Conservation (phyloP, 2,797 vertebrate genomes). For the Syndactyla subalaris region DNA sequence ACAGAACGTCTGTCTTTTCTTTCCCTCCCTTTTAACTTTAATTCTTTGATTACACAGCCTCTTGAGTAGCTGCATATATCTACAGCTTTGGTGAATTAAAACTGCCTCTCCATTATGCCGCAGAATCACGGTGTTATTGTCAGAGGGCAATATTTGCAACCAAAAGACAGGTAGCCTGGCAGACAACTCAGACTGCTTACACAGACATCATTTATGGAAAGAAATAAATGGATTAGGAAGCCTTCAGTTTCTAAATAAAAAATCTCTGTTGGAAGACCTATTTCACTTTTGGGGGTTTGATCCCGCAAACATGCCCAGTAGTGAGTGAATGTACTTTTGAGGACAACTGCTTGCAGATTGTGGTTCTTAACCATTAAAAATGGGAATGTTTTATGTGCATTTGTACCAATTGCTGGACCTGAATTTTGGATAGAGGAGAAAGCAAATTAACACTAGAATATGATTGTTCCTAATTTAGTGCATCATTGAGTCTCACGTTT, state of each 20-base stretch:
- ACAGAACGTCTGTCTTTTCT: neutral
- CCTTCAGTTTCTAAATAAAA: neutral
- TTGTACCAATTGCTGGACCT: constrained; percentile 79
- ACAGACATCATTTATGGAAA: constrained; percentile 42
- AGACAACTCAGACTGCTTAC: constrained; percentile 38
- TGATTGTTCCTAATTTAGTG: constrained; percentile 99
- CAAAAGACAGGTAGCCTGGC: constrained; percentile 53
- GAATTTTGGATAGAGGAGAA: constrained; percentile 78
- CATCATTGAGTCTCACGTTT: constrained; percentile 96
- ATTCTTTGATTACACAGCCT: neutral
- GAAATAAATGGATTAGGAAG: constrained; percentile 53
- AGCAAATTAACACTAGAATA: constrained; percentile 93
- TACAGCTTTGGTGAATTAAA: neutral
- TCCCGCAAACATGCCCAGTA: neutral
- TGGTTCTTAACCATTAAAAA: constrained; percentile 66
- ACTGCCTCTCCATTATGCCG: neutral
- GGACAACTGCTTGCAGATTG: constrained; percentile 9
- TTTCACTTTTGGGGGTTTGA: constrained; percentile 17
- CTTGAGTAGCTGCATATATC: neutral
- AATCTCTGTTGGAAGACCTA: neutral
- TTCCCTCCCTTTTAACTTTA: neutral
- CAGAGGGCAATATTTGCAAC: constrained; percentile 61
- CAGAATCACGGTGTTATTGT: neutral
- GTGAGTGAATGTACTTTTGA: constrained; percentile 4
- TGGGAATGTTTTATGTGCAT: constrained; percentile 66